These are phyloP conservation scores for Tychaedon coryphoeus DNA, from an alignment of 2,113 vertebrate species.

Conservation along the genomic window DNA sequence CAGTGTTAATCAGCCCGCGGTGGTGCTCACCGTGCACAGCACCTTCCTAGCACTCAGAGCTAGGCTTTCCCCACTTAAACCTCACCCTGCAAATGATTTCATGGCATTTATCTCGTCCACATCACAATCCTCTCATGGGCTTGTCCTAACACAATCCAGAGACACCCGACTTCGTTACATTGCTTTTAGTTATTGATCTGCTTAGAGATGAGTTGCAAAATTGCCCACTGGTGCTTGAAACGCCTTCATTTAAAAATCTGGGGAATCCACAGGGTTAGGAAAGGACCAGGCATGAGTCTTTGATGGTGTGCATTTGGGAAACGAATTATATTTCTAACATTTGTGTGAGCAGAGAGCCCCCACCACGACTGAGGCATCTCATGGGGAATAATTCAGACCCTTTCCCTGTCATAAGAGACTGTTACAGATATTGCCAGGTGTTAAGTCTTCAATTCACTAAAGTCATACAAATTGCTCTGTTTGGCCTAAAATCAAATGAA, in stretches of 20 bases:
- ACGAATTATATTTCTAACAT: neutral
- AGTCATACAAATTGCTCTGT: neutral
- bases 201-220: neutral
- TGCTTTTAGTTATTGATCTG: neutral
- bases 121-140: neutral
- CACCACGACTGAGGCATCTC: neutral
- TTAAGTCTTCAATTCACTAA: neutral
- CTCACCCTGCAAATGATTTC: neutral
- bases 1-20: neutral
- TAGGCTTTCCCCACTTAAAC: neutral
- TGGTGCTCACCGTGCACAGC: neutral
- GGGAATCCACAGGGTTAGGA: neutral
- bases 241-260: neutral
- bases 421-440: neutral
- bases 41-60: neutral
- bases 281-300: neutral
- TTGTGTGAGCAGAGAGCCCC: neutral
- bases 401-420: neutral
- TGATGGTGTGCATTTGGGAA: neutral
- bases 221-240: neutral
- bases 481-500: neutral
- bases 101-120: constrained; percentile 10
- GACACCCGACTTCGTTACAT: neutral
- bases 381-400: neutral
- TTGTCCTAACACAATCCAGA: constrained; percentile 30